Conservation (phyloP, 2,888 invertebrate species). For the Himalopsyche japonica region DNA sequence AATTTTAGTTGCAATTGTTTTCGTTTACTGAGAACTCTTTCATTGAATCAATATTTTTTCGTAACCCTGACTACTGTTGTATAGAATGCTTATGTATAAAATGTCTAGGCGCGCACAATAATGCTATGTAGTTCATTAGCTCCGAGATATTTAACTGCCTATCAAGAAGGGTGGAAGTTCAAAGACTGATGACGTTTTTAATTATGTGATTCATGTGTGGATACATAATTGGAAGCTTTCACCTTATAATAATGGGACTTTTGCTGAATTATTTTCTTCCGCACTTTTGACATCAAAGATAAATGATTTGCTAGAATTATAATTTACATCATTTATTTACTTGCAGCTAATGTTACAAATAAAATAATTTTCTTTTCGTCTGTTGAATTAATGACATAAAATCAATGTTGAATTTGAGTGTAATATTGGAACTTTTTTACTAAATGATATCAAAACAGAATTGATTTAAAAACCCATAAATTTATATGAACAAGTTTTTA, state of each 20-base stretch:
- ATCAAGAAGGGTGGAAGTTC: conserved; percentile 13
- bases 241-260: background rate
- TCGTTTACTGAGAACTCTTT: too few relatives aligned
- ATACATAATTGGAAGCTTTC: background rate
- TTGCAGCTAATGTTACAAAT: background rate
- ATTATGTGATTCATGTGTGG: conserved; percentile 21
- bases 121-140: conserved; percentile 26
- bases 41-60: background rate
- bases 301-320: background rate
- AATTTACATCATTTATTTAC: background rate
- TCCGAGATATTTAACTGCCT: background rate
- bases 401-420: too few relatives aligned
- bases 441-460: too few relatives aligned
- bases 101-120: conserved; percentile 1
- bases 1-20: too few relatives aligned
- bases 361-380: too few relatives aligned
- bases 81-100: background rate
- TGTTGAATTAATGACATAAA: too few relatives aligned
- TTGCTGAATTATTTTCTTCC: background rate
- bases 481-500: too few relatives aligned
- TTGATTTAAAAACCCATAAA: too few relatives aligned
- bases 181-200: conserved; percentile 37
- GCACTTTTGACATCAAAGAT: background rate
- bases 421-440: too few relatives aligned
- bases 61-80: background rate